These are phyloP conservation scores for Odontesthes bonariensis DNA, from an alignment of 2,113 vertebrate species.

Conservation along the genomic window DNA sequence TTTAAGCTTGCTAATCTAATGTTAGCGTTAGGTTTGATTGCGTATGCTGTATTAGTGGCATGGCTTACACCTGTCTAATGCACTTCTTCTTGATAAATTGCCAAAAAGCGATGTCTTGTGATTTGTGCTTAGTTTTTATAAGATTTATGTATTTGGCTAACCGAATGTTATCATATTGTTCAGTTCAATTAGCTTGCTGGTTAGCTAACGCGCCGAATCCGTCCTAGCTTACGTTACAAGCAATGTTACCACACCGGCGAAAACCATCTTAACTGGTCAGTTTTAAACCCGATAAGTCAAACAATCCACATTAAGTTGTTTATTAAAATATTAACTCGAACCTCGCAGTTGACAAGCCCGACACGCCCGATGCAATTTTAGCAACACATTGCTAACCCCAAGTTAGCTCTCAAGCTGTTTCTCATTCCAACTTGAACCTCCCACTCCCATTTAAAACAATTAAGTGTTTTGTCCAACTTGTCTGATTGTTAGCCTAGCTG, in stretches of 20 bases:
- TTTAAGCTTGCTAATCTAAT: slow-evolving; percentile 11
- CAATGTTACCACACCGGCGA: neutral
- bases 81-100: neutral
- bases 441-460: slow-evolving; percentile 52
- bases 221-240: slow-evolving; percentile 13
- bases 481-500: neutral
- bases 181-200: slow-evolving; percentile 32
- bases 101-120: neutral
- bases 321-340: neutral
- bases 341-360: neutral
- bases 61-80: neutral
- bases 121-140: neutral
- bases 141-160: neutral
- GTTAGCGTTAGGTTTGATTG: slow-evolving; percentile 44
- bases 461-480: slow-evolving; percentile 31
- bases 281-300: neutral
- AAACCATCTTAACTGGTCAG: neutral
- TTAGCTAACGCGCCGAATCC: slow-evolving; percentile 60
- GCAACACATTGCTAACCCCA: slow-evolving; percentile 15
- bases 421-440: slow-evolving; percentile 28
- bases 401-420: slow-evolving; percentile 41
- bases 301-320: neutral
- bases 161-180: neutral
- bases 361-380: slow-evolving; percentile 22
- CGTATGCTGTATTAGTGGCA: slow-evolving; percentile 48